Percentiles rank a stretch among this genome's conserved stretches.
Conservation (phyloP, 1,140 invertebrate genomes). For the Ceratosolen solmsi region DNA sequence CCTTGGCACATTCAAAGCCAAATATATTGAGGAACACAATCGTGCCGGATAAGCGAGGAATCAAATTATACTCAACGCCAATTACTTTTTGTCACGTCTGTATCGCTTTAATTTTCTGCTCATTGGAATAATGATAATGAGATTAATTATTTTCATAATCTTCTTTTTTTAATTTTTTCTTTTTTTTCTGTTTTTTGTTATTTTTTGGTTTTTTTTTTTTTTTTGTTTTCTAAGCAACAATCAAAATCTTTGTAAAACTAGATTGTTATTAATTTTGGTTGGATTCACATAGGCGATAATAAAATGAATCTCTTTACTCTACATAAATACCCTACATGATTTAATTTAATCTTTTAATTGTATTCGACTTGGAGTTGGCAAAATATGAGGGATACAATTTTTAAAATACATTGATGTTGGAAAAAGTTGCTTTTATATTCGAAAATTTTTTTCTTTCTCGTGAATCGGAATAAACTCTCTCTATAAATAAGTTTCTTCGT, state of each 20-base stretch:
- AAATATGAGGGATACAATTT: too few species aligned
- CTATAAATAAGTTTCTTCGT: too few species aligned
- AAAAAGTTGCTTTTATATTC: too few species aligned
- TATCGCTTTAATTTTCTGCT: constrained; percentile 14
- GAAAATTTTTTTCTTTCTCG: too few species aligned
- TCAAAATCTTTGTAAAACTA: background rate
- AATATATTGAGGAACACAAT: background rate
- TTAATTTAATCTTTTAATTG: too few species aligned
- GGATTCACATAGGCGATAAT: background rate
- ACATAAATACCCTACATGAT: too few species aligned
- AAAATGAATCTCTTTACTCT: background rate
- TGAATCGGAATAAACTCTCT: too few species aligned
- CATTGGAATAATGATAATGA: background rate
- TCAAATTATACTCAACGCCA: constrained; percentile 9
- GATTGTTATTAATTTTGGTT: background rate
- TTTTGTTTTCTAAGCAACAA: background rate
- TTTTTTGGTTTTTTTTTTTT: too few species aligned
- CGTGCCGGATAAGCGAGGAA: background rate
- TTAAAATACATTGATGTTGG: too few species aligned
- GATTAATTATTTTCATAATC: background rate
- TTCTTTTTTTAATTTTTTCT: too few species aligned
- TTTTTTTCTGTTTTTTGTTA: too few species aligned
- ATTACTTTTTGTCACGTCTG: constrained; percentile 16
- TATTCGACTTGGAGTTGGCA: too few species aligned
- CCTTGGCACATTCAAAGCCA: background rate